Evolutionary conservation across 1,140 invertebrate species (phyloP), one percentile per base, ranked within the genome.

Genomic region (Zaprionus africanus): DNA sequence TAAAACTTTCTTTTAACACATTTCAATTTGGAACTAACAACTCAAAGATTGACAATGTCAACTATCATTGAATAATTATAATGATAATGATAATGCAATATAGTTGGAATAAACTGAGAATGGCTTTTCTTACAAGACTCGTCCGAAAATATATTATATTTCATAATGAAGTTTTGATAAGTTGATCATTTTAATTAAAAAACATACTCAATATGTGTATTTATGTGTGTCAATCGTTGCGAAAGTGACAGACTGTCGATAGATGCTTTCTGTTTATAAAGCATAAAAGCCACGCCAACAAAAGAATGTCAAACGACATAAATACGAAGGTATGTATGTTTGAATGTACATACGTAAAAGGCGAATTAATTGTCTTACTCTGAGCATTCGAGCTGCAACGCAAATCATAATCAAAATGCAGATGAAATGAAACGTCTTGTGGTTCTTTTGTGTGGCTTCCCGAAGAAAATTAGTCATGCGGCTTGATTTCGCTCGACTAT

Each of bases 391-490:
- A 63, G 24, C 24, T 43, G 49, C 34, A 17, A 19, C 38, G 56
- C 24, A 34, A 61, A 36, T 51, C 7, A 61, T 53, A 63, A 41
- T 31, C 28, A 54, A 64, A 65, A 71, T 65, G 70, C 64, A 73
- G 57, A 60, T 73, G 43, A 43, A 65, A 60, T 73, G 36, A 66
- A 46, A 28, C 51, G 70, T 24, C 5, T 73, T 73, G 63, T 67
- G 63, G 63, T 73, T 73, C 56, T 67, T 60, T 67, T 67, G 56
- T 73, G 9, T 43, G 56, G 63, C 63, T 65, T 73, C 54, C 63
- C 49, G 17, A 24, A 12, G 34, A 53, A 46, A 31, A 53, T 34
- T 53, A 28, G 26, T 28, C 22, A 70, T 64, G 28, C 34, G 31
- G 43, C 15, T 19, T 34, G 19, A 13, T 22, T 63, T 53, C 28